A percentile compares a stretch with the other conserved stretches of the same genome.
Conservation (phyloP, 2,113 vertebrate species). For the Ophthalmolycus amberensis region DNA sequence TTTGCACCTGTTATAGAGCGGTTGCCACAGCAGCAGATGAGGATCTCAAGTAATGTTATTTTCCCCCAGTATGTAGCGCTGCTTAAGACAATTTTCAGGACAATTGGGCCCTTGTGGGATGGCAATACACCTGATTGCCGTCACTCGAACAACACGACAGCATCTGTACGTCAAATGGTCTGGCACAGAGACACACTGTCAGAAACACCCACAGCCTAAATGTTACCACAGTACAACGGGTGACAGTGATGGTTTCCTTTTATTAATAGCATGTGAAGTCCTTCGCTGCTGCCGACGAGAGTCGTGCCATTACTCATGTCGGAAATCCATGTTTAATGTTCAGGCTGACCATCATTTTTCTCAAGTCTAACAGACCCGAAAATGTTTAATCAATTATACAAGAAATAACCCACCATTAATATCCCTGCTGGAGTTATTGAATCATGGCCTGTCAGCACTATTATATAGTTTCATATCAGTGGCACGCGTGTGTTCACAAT, state of each 20-base stretch:
- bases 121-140: slow-evolving; percentile 65
- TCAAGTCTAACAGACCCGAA: slow-evolving; percentile 66
- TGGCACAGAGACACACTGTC: neutral
- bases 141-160: slow-evolving; percentile 60
- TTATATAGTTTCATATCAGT: slow-evolving; percentile 43
- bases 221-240: slow-evolving; percentile 61
- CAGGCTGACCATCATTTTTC: slow-evolving; percentile 64
- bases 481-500: slow-evolving; percentile 1
- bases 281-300: slow-evolving; percentile 9
- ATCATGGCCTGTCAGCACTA: slow-evolving; percentile 47
- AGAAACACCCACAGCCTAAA: slow-evolving; percentile 49
- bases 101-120: slow-evolving; percentile 69
- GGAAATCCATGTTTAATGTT: slow-evolving; percentile 77
- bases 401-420: slow-evolving; percentile 61
- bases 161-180: slow-evolving; percentile 40
- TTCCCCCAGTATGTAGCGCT: slow-evolving; percentile 58
- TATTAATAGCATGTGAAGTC: slow-evolving; percentile 62
- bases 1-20: slow-evolving; percentile 72
- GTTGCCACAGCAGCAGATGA: slow-evolving; percentile 71
- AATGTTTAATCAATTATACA: slow-evolving; percentile 77
- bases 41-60: slow-evolving; percentile 69
- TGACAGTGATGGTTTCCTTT: slow-evolving; percentile 61
- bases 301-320: slow-evolving; percentile 63
- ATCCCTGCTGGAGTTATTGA: slow-evolving; percentile 54
- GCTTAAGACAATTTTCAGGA: slow-evolving; percentile 65